A percentile compares a stretch with the other conserved stretches of the same genome.
Evolutionary conservation across 2,797 vertebrate genomes (phyloP).

Genomic region (Cynodonichthys magdalenae): DNA sequence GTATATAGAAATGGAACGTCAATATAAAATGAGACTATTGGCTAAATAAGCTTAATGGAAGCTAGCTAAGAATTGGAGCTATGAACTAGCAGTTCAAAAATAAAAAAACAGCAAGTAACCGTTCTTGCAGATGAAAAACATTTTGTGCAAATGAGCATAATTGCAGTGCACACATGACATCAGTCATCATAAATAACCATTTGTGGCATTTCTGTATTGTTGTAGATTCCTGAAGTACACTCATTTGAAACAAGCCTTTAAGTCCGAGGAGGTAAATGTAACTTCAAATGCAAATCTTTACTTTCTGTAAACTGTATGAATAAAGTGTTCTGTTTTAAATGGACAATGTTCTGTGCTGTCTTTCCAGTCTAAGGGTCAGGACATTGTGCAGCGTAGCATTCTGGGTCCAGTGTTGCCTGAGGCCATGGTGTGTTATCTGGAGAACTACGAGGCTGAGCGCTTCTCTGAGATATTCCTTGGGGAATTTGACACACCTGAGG

Average conservation of each 20-base stretch:
- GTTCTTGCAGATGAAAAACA: no score
- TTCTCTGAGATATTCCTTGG: conserved; percentile 99
- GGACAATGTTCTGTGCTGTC: background rate
- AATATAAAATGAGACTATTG: no score
- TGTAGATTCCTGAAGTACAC: conserved; percentile 96
- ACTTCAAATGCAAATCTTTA: background rate
- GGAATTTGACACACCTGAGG: conserved; percentile 98
- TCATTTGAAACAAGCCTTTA: conserved; percentile 97
- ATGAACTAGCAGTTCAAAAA: no score
- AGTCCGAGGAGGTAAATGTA: conserved; percentile 92
- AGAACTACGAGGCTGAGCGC: conserved; percentile 97
- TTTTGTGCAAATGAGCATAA: no score
- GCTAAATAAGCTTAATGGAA: no score
- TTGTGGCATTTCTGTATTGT: conserved; percentile 20
- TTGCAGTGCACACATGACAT: no score
- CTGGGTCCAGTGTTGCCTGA: conserved; percentile 95
- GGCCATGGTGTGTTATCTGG: conserved; percentile 99
- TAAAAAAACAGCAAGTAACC: no score
- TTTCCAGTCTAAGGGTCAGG: conserved; percentile 90
- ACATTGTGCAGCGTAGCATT: conserved; percentile 96
- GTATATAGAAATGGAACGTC: no score
- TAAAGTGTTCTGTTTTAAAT: background rate
- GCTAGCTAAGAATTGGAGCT: no score
- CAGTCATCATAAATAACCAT: background rate
- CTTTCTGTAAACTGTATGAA: background rate